Conservation (phyloP, 2,797 vertebrate species). For the Chaetophractus vellerosus region DNA sequence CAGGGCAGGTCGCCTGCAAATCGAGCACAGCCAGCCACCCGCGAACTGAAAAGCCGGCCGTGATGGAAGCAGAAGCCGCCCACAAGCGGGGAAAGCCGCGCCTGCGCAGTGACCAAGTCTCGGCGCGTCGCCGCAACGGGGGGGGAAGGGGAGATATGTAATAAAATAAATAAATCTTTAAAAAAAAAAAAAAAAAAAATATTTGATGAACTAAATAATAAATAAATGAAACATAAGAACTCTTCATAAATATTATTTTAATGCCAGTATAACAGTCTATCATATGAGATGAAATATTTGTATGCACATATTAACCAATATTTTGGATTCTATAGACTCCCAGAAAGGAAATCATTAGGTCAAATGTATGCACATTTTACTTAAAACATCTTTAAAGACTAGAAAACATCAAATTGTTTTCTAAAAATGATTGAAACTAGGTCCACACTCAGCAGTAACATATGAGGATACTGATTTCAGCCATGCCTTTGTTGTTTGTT, state of each 20-base stretch:
- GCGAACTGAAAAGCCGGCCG: no score
- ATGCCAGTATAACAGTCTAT: not conserved
- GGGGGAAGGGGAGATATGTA: no score
- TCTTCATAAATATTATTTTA: not conserved
- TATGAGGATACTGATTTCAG: not conserved
- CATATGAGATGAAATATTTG: not conserved
- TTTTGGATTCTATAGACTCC: not conserved
- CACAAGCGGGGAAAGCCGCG: no score
- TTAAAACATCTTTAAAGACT: slow-evolving; percentile 18
- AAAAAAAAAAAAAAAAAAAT: no score
- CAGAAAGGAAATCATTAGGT: slow-evolving; percentile 11
- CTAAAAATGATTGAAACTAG: not conserved
- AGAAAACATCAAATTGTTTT: not conserved
- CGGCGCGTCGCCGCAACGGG: no score
- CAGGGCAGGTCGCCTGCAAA: no score
- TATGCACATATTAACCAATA: not conserved
- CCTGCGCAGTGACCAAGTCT: no score
- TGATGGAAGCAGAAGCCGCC: no score
- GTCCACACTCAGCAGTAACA: not conserved
- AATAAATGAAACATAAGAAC: not conserved
- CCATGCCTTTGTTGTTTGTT: not conserved
- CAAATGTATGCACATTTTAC: slow-evolving; percentile 10
- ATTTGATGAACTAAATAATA: not conserved
- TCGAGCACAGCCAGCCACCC: no score
- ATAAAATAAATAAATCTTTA: no score